These are phyloP conservation scores for Meriones psammophilus DNA, from an alignment of 2,797 vertebrate genomes.

Conservation along the genomic window DNA sequence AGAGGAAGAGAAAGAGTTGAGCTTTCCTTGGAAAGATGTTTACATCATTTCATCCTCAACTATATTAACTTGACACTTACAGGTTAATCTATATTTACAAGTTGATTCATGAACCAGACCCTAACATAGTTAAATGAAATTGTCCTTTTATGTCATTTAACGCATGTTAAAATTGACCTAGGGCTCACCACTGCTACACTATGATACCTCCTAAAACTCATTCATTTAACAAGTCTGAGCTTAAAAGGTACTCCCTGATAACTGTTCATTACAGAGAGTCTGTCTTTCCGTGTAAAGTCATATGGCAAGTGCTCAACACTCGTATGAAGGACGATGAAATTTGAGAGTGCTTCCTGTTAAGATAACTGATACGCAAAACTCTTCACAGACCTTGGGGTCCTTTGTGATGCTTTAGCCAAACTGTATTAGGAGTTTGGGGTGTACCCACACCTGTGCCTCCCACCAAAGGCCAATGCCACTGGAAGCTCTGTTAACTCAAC, in stretches of 20 bases:
- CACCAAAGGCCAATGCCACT: slow-evolving; percentile 76
- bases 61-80: background rate
- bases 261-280: slow-evolving; percentile 25
- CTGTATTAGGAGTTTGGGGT: slow-evolving; percentile 70
- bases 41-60: background rate
- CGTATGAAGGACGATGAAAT: slow-evolving; percentile 55
- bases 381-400: slow-evolving; percentile 59
- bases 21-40: background rate
- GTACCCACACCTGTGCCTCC: slow-evolving; percentile 69
- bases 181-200: background rate
- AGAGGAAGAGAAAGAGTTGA: background rate
- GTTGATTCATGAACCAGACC: background rate
- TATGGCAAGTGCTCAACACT: slow-evolving; percentile 57
- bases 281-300: slow-evolving; percentile 62
- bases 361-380: slow-evolving; percentile 62
- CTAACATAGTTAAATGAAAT: background rate
- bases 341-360: slow-evolving; percentile 32
- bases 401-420: slow-evolving; percentile 69
- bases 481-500: slow-evolving; percentile 77
- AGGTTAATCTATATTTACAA: slow-evolving; percentile 14
- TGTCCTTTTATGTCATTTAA: background rate
- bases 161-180: slow-evolving; percentile 6
- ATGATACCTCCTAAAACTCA: background rate
- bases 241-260: background rate
- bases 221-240: slow-evolving; percentile 6